phyloP scores from a whole-genome alignment of 2,113 vertebrate genomes.

The Mohoua ochrocephala region DNA sequence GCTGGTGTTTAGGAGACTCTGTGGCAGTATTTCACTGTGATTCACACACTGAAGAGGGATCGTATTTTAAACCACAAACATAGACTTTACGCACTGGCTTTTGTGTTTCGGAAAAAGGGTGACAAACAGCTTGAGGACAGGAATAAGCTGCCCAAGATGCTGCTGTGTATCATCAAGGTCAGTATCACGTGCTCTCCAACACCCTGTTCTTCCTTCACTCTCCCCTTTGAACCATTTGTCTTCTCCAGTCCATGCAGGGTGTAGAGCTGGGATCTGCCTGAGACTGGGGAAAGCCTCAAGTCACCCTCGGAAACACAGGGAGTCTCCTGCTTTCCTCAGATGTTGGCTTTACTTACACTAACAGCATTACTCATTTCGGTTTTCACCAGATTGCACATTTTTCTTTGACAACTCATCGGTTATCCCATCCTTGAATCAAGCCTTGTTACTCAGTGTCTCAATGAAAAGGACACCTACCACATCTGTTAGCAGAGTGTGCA shows the following conservation, averaged over 20 bases:
- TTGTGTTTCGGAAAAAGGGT: background rate
- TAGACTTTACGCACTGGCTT: accelerated
- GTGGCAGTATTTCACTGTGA: background rate
- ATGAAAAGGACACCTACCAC: background rate
- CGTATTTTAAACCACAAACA: background rate
- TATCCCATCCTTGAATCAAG: background rate
- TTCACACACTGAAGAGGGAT: background rate
- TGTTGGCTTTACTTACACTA: background rate
- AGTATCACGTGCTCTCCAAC: background rate
- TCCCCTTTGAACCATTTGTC: background rate
- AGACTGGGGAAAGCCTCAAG: background rate
- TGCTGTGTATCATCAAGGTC: background rate
- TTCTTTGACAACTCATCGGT: background rate
- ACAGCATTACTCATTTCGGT: accelerated
- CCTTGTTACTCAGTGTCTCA: background rate
- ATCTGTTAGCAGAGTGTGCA: accelerated
- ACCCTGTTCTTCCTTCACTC: background rate
- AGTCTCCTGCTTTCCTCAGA: background rate
- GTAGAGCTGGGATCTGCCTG: background rate
- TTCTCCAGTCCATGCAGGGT: background rate
- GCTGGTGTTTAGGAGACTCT: background rate
- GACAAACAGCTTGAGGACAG: background rate
- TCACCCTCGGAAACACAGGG: background rate
- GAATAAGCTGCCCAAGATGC: background rate
- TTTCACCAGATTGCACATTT: background rate